These are phyloP conservation scores for Montipora cactus DNA, from an alignment of 64 coral and sea anemone species.

Conservation along the genomic window DNA sequence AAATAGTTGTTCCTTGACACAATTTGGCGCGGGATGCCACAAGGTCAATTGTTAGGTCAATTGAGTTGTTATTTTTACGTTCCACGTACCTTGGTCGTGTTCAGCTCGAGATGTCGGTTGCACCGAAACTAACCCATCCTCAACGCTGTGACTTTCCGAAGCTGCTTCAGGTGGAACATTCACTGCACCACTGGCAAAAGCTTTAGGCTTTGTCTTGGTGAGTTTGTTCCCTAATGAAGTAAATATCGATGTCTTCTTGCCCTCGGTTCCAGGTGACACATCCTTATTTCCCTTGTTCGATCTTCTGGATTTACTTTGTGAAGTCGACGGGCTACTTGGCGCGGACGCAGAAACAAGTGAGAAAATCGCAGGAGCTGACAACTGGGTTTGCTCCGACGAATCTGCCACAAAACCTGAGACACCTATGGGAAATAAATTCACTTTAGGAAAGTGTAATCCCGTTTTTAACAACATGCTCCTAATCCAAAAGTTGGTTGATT, in stretches of 20 bases:
- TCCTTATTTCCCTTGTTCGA: background rate
- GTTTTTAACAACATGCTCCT: background rate
- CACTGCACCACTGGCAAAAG: background rate
- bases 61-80: background rate
- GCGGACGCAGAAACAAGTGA: background rate
- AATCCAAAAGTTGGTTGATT: background rate
- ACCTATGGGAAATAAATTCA: background rate
- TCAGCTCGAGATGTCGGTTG: background rate
- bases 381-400: background rate
- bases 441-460: background rate
- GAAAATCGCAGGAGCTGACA: background rate
- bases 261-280: background rate
- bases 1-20: background rate
- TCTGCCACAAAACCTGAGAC: background rate
- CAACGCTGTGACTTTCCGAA: background rate
- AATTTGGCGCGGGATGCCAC: background rate
- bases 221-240: conserved; percentile 30
- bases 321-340: conserved; percentile 2
- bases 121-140: conserved; percentile 7
- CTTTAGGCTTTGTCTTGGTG: conserved; percentile 36
- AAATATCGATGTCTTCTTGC: conserved; percentile 32
- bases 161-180: background rate
- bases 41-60: background rate
- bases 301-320: conserved; percentile 1
- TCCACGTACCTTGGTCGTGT: background rate